phyloP scores from a whole-genome alignment of 2,797 vertebrate species.

The Acrocephalus scirpaceus region DNA sequence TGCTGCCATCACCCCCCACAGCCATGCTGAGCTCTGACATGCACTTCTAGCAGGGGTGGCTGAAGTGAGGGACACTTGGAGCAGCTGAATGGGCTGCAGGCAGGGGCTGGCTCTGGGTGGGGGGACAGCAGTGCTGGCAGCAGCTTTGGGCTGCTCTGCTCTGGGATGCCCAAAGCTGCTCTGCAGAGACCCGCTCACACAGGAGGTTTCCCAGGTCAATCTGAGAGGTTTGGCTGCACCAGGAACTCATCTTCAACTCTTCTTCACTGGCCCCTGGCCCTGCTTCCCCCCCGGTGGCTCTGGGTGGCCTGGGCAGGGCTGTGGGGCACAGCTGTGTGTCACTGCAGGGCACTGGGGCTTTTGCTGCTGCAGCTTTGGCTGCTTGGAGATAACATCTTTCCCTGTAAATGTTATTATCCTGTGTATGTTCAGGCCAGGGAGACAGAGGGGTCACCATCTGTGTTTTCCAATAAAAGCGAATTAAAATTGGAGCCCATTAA shows the following conservation, averaged over 20 bases:
- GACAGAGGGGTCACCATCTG: slow-evolving; percentile 68
- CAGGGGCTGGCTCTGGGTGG: neutral
- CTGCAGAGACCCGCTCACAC: rapidly evolving
- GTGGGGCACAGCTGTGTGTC: neutral
- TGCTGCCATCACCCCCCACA: neutral
- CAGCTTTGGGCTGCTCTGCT: neutral
- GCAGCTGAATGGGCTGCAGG: neutral
- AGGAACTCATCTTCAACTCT: neutral
- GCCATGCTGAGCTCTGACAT: neutral
- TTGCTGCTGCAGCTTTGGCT: neutral
- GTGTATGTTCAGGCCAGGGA: neutral
- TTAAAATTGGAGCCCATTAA: slow-evolving; percentile 77
- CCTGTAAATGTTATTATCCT: slow-evolving; percentile 27
- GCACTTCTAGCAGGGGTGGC: neutral
- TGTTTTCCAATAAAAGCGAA: slow-evolving; percentile 80
- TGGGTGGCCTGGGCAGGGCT: neutral
- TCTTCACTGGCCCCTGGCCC: neutral
- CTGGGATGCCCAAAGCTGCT: rapidly evolving
- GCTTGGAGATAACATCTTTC: slow-evolving; percentile 6
- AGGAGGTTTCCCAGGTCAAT: too few species aligned
- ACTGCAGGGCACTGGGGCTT: neutral
- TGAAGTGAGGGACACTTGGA: neutral
- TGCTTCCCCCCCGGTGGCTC: neutral
- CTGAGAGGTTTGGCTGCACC: neutral
- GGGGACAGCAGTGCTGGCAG: neutral